Conservation (phyloP, 2,888 invertebrate species). For the Azorinus chamasolen region DNA sequence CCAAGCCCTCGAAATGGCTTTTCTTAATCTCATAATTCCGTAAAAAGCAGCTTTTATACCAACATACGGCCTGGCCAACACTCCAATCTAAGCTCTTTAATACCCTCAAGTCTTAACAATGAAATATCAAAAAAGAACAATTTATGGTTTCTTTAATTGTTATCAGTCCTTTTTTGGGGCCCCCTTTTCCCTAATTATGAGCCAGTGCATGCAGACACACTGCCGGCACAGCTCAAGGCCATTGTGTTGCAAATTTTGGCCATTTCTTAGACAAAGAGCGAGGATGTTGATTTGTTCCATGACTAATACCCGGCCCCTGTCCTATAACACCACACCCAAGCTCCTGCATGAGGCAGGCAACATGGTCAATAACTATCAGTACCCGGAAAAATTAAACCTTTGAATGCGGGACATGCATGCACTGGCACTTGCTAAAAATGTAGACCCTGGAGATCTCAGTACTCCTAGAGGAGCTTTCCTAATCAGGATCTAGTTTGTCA, state of each 20-base stretch:
- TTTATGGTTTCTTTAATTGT: constrained; percentile 60
- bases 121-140: constrained; percentile 50
- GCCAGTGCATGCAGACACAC: constrained; percentile 35
- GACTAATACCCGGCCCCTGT: too few relatives aligned
- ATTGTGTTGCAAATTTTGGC: constrained; percentile 28
- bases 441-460: too few relatives aligned
- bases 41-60: constrained; percentile 39
- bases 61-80: constrained; percentile 30
- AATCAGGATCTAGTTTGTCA: too few relatives aligned
- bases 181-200: constrained; percentile 41
- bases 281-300: too few relatives aligned
- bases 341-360: too few relatives aligned
- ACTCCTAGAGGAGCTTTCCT: too few relatives aligned
- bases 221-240: constrained; percentile 12
- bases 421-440: too few relatives aligned
- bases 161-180: constrained; percentile 51
- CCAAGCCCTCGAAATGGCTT: too few relatives aligned
- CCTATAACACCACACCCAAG: too few relatives aligned
- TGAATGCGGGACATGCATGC: too few relatives aligned
- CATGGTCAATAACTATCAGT: too few relatives aligned
- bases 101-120: constrained; percentile 41
- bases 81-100: constrained; percentile 44
- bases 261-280: background rate
- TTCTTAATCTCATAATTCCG: constrained; percentile 44
- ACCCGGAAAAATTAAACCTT: too few relatives aligned